Conservation (phyloP, 2,113 vertebrate genomes). For the Corythaeola cristata region DNA sequence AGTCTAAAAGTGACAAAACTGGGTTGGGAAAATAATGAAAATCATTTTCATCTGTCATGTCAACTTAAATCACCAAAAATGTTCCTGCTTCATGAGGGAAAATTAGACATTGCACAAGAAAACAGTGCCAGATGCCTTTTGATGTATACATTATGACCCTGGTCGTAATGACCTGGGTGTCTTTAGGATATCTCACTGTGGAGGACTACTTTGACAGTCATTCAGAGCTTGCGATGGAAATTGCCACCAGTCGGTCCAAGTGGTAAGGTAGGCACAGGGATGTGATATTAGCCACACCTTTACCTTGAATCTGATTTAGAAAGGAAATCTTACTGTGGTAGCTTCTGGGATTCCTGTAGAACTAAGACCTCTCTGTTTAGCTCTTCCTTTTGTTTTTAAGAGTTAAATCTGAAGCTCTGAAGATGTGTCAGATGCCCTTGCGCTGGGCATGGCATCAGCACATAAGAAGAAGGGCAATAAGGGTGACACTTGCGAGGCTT, state of each 20-base stretch:
- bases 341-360: not conserved
- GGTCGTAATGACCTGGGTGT: not conserved
- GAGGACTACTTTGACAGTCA: not conserved
- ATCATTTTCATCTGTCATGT: not conserved
- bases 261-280: not conserved
- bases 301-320: not conserved
- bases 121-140: not conserved
- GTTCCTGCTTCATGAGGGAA: not conserved
- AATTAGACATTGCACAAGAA: not conserved
- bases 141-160: not conserved
- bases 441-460: not conserved
- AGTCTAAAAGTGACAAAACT: not conserved
- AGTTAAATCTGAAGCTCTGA: not conserved
- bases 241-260: not conserved
- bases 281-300: not conserved
- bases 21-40: not conserved
- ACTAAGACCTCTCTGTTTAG: not conserved
- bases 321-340: not conserved
- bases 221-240: not conserved
- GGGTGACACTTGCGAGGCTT: not conserved
- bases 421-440: not conserved
- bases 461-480: not conserved
- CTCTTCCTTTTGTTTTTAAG: not conserved
- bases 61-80: not conserved
- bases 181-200: not conserved